Percentiles rank a stretch among this genome's conserved stretches.
phyloP scores from a whole-genome alignment of 1,140 invertebrate species.

The fruit fly (Drosophila melanogaster) region Release_6_plus_ISO1_MT NT_033779.5:17329001-17329500 shows the following conservation, averaged over 20 bases:
- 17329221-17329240: no score
- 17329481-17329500: slow-evolving; percentile 14
- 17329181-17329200: no score
- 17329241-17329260: no score
- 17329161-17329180: not conserved
- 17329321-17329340: no score
- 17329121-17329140: not conserved
- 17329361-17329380: no score
- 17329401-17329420: not conserved
- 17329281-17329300: no score
- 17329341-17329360: no score
- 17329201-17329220: no score
- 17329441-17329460: not conserved
- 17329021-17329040: no score
- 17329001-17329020: slow-evolving; percentile 21
- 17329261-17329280: no score
- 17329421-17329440: not conserved
- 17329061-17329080: not conserved
- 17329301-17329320: no score
- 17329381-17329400: not conserved
- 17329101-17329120: not conserved
- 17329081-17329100: not conserved
- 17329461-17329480: slow-evolving; percentile 2
- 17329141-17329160: not conserved
- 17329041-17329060: slow-evolving; percentile 1